Evolutionary conservation across 2,797 vertebrate species (phyloP).

Genomic region (Merluccius polli): DNA sequence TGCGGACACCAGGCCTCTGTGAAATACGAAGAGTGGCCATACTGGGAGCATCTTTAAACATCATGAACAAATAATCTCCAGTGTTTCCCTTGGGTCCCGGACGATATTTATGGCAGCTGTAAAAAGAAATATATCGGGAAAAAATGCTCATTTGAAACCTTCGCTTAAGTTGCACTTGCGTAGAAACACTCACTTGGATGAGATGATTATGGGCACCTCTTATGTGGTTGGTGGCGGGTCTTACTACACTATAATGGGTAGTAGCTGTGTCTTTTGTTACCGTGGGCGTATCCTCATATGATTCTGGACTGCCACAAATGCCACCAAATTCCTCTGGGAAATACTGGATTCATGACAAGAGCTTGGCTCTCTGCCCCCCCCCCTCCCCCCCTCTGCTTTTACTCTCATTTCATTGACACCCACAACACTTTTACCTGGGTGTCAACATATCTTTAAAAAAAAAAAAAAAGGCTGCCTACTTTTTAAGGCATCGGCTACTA

Average conservation of each 20-base stretch:
- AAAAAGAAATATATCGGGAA: too few species aligned
- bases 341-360: constrained; percentile 44
- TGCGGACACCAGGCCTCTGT: background rate
- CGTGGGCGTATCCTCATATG: background rate
- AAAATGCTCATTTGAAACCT: too few species aligned
- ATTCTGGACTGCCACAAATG: background rate
- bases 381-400: constrained; percentile 3
- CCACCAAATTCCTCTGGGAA: constrained; percentile 34
- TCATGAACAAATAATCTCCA: constrained; percentile 31
- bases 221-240: background rate
- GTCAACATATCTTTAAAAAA: background rate
- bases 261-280: background rate
- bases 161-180: too few species aligned
- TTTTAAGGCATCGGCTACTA: background rate
- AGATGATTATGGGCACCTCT: background rate
- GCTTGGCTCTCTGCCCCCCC: constrained; percentile 35
- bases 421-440: background rate
- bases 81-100: constrained; percentile 46
- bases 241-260: background rate
- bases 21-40: background rate
- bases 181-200: too few species aligned
- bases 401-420: background rate
- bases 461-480: background rate
- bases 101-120: background rate
- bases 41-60: constrained; percentile 20